Conservation (phyloP, 2,113 vertebrate species). For the Channa argus region DNA sequence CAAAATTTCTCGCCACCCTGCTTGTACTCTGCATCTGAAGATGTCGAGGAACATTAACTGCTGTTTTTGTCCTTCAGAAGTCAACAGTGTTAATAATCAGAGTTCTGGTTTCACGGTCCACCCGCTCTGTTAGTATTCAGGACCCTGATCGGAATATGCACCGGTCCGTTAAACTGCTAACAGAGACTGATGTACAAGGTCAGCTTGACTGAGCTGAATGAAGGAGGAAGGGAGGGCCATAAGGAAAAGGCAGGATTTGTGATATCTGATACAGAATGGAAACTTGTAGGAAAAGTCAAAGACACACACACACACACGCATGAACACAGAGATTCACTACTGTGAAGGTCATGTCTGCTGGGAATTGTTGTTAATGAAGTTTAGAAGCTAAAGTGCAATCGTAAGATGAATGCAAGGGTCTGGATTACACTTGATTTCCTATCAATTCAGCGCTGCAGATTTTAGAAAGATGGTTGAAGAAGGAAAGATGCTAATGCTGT, state of each 20-base stretch:
- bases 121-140: conserved; percentile 66
- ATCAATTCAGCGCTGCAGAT: not conserved
- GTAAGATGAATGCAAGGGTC: conserved; percentile 10
- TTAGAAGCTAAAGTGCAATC: conserved; percentile 22
- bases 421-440: not conserved
- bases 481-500: no score
- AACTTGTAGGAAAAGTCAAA: conserved; percentile 47
- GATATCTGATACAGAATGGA: conserved; percentile 70
- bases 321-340: not conserved
- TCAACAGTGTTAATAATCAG: conserved; percentile 83
- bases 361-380: conserved; percentile 18
- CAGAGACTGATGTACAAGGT: conserved; percentile 65
- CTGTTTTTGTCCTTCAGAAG: conserved; percentile 60
- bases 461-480: not conserved
- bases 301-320: not conserved
- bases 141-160: conserved; percentile 72
- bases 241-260: conserved; percentile 43
- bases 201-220: conserved; percentile 40
- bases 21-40: conserved; percentile 24
- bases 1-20: conserved; percentile 12
- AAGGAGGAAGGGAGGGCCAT: conserved; percentile 29
- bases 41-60: conserved; percentile 66
- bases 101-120: conserved; percentile 75
- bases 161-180: conserved; percentile 67
- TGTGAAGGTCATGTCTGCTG: conserved; percentile 8